phyloP scores from a whole-genome alignment of 2,888 invertebrate genomes.

The Invenusta paracnida region DNA sequence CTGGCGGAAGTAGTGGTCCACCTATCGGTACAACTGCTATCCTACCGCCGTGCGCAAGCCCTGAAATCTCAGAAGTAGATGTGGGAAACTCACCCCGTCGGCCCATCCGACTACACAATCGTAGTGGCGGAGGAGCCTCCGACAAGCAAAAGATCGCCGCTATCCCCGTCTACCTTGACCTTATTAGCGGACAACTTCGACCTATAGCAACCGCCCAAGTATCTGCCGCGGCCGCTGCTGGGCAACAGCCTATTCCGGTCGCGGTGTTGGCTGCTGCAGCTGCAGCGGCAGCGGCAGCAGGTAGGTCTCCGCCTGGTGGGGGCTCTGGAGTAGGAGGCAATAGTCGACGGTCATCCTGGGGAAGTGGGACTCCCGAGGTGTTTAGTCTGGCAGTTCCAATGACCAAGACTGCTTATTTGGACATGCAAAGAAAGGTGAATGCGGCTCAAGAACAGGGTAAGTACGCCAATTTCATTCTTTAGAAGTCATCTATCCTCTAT shows the following conservation, averaged over 20 bases:
- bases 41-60: slow-evolving; percentile 32
- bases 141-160: background rate
- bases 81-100: slow-evolving; percentile 27
- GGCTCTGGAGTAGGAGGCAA: background rate
- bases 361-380: background rate
- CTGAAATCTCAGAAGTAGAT: slow-evolving; percentile 33
- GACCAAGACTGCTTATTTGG: background rate
- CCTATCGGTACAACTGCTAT: no score
- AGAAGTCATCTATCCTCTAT: no score
- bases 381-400: background rate
- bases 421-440: background rate
- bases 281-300: no score
- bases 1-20: background rate
- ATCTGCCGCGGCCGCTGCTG: background rate
- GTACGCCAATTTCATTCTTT: no score
- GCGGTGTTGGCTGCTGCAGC: no score
- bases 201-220: background rate
- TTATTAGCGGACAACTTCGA: background rate
- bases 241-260: background rate
- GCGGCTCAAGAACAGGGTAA: background rate
- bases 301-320: no score
- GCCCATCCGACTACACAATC: slow-evolving; percentile 15
- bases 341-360: background rate
- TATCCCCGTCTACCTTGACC: background rate
- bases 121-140: no score